phyloP scores from a whole-genome alignment of 2,888 invertebrate genomes.

The Micoletzkya japonica region DNA sequence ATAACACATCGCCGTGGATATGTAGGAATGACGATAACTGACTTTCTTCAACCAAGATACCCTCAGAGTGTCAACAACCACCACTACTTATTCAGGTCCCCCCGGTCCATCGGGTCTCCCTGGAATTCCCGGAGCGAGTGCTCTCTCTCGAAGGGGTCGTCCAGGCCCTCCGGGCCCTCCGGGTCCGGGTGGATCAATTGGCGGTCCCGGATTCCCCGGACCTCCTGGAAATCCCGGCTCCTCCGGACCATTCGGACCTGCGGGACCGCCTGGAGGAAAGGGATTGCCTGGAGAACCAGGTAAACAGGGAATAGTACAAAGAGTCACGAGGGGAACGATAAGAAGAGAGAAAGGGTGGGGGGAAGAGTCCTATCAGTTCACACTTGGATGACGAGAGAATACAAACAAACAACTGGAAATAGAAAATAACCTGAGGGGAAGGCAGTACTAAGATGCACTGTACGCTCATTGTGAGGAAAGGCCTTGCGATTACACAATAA shows the following conservation, averaged over 20 bases:
- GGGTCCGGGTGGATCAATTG: neutral
- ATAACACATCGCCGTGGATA: too few relatives aligned
- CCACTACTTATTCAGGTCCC: constrained; percentile 5
- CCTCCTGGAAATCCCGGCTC: neutral
- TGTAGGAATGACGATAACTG: too few relatives aligned
- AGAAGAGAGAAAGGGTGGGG: neutral
- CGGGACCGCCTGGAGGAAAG: neutral
- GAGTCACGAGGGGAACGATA: neutral
- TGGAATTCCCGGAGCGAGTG: constrained; percentile 10
- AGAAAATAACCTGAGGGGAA: neutral
- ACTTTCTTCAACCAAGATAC: too few relatives aligned
- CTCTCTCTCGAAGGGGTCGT: constrained; percentile 16
- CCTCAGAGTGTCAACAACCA: too few relatives aligned
- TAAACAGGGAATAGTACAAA: neutral
- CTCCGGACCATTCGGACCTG: neutral
- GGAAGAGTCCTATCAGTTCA: neutral
- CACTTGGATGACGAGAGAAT: neutral
- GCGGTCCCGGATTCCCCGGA: constrained; percentile 4
- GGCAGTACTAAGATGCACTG: neutral
- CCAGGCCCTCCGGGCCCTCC: constrained; percentile 12
- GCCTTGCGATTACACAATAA: neutral
- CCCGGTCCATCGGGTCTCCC: constrained; percentile 11
- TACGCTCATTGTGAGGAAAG: neutral
- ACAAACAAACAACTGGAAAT: neutral
- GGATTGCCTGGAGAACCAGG: constrained; percentile 24